Evolutionary conservation across 2,797 vertebrate genomes (phyloP), one percentile per base, ranked within the genome.

Genomic region (Cyclura pinguis): DNA sequence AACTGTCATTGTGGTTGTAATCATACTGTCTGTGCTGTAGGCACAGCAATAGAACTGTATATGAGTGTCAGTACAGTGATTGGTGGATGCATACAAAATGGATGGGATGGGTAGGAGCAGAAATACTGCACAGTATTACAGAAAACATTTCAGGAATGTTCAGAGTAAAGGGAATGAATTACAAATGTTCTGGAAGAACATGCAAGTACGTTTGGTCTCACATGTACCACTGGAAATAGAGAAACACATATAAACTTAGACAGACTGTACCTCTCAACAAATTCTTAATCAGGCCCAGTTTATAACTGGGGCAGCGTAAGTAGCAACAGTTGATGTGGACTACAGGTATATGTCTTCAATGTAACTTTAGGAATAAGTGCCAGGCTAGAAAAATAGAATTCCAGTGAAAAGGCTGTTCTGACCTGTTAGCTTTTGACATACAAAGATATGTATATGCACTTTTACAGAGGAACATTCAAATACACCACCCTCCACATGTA

Each of bases 181-280:
- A 73, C 1, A 14, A 73, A 12, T 22, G 73, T 38, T 38, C 35
- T 73, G 35, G 27, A 67, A 67, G 29, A 67, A 67, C 7, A 67
- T 67, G 27, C 29, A 67, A 84, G 86, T 91, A 92, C 91, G 7
- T 69, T 72, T 13, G 3, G 1, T 10, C 20, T 85, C 87, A 27
- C 35, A 52, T 14, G 0, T 24, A 77, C 72, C 27, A 84, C 27
- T 77, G 55, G 91, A 90, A 8, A 6, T 50, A 35, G 42, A 16
- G 24, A 88, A 89, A 76, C 47, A 12, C 64, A 74, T 74, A 84
- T 80, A 59, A 73, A 16, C 0, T 1, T 72, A 32, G 6, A 89
- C 18, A 80, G 47, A 62, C 77, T 20, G 57, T 27, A 69, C 32
- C 12, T 69, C 24, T 74, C 13, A 59, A 16, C 24, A 82, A 62